Evolutionary conservation across 2,797 vertebrate species (phyloP), one percentile per base, ranked within the genome.

Genomic region (Pseudochromis fuscus): DNA sequence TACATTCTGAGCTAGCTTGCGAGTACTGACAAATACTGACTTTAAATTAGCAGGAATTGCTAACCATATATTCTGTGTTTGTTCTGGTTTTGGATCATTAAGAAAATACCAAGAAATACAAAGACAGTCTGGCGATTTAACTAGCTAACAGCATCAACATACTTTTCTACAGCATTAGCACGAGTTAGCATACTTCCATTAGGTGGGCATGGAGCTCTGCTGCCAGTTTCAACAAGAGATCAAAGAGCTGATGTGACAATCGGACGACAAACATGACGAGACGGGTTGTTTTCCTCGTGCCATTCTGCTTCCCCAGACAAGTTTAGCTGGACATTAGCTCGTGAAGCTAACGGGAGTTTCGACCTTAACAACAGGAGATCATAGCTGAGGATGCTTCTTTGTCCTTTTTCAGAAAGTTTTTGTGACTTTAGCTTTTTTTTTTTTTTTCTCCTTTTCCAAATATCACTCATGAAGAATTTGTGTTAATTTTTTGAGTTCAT

Each of bases 401-500:
- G 8, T 73, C 76, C 35, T 72, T 67, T 52, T 31, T 33, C 33
- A 60, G 44, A 61, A 62, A 67, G 38, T 63, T 83, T 59, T 78
- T 74, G 80, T 83, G 69, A 75, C 52, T 85, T n/a, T 77, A 23
- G 42, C 69, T 7, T 76, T 69, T 49, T 49, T 46, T 50, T 19
- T 15, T 53, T 28, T 38, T 50, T 58, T 61, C 10, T 52, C 27
- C 31, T 50, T 57, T 53, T 28, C 19, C 38, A 68, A 67, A 72
- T 81, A 59, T 83, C 74, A 81, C 63, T 81, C 70, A 78, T 75
- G 28, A 74, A 45, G 56, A 76, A 58, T 82, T 81, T 85, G 80
- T 90, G 83, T 90, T 88, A 8, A 59, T 74, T 89, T 74, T 89
- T 86, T 82, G 19, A 76, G 50, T 87, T 86, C 51, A 64, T 86